Evolutionary conservation across 1,140 invertebrate species (phyloP).

Genomic region (Rhysida immarginata): DNA sequence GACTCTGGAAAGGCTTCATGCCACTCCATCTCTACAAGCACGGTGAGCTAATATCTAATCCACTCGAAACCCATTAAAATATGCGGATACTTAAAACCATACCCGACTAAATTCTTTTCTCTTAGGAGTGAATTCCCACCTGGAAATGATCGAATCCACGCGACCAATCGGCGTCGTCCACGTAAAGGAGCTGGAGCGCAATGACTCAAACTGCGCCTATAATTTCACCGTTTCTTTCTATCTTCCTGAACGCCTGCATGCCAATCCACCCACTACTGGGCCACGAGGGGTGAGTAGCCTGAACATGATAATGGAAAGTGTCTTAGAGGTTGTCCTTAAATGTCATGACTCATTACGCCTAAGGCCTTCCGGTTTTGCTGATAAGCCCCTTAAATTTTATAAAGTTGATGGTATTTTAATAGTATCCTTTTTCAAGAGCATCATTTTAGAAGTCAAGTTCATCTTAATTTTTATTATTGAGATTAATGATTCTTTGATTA

Average conservation of each 20-base stretch:
- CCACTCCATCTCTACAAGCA: conserved; percentile 24
- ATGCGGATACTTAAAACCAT: background rate
- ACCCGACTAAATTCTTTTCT: too few species aligned
- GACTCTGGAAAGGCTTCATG: conserved; percentile 24
- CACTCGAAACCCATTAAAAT: too few species aligned
- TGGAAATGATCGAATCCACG: conserved; percentile 23
- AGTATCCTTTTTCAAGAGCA: too few species aligned
- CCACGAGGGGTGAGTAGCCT: conserved; percentile 20
- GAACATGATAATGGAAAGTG: too few species aligned
- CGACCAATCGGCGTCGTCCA: conserved; percentile 22
- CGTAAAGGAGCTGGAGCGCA: conserved; percentile 13
- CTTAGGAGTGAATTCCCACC: conserved; percentile 22
- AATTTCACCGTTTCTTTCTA: conserved; percentile 22
- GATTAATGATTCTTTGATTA: too few species aligned
- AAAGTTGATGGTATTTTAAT: too few species aligned
- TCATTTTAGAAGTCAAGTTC: too few species aligned
- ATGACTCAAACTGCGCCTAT: conserved; percentile 17
- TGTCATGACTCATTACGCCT: too few species aligned
- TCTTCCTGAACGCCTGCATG: conserved; percentile 20
- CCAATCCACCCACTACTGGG: conserved; percentile 21
- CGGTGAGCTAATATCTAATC: conserved; percentile 11
- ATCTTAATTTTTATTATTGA: too few species aligned
- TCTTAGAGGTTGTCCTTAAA: too few species aligned
- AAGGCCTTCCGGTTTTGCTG: too few species aligned
- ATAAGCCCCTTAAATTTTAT: too few species aligned